Evolutionary conservation across 1,140 invertebrate species (phyloP).

Genomic region (Helicorthomorpha holstii): DNA sequence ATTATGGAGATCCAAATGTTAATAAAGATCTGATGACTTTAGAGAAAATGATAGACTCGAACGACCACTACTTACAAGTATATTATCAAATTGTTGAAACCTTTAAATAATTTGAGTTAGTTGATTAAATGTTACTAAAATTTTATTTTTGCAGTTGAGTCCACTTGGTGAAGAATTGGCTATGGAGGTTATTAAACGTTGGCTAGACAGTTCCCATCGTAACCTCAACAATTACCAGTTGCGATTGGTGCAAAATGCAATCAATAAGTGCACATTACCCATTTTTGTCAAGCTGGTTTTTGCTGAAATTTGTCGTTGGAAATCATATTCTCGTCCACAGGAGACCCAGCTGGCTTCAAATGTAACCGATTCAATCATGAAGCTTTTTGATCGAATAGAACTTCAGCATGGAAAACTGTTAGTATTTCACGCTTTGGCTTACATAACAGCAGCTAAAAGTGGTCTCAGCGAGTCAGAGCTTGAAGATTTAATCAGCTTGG

Average conservation of each 20-base stretch:
- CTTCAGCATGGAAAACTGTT: conserved; percentile 73
- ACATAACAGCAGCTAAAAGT: conserved; percentile 83
- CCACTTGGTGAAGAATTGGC: conserved; percentile 80
- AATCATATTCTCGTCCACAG: conserved; percentile 84
- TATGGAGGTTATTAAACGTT: conserved; percentile 81
- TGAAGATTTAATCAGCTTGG: conserved; percentile 84
- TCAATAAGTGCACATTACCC: conserved; percentile 82
- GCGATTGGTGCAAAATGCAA: conserved; percentile 75
- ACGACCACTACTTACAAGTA: conserved; percentile 85
- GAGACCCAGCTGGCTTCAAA: conserved; percentile 82
- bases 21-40: conserved; percentile 72
- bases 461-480: conserved; percentile 84
- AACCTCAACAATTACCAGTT: conserved; percentile 86
- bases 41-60: conserved; percentile 70
- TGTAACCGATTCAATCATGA: conserved; percentile 95
- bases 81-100: no score
- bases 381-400: conserved; percentile 86
- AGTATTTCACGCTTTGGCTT: conserved; percentile 83
- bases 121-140: no score
- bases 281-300: conserved; percentile 96
- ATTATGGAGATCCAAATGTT: conserved; percentile 67
- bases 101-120: no score
- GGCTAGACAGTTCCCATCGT: conserved; percentile 79
- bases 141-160: no score
- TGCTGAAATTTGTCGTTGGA: conserved; percentile 89